These are phyloP conservation scores for Coracopsis vasa DNA, from an alignment of 2,113 vertebrate genomes.

Conservation along the genomic window DNA sequence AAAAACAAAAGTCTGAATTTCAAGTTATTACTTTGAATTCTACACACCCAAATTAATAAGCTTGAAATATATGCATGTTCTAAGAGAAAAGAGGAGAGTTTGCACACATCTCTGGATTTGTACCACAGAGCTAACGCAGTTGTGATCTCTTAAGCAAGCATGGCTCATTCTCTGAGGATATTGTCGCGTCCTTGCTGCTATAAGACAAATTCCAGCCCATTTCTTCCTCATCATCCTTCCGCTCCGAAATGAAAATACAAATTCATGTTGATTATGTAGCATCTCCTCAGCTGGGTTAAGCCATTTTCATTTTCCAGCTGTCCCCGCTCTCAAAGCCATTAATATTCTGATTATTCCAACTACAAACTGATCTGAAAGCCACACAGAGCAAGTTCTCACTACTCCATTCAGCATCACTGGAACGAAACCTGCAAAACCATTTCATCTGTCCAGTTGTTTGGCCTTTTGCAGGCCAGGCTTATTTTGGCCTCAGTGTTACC, in stretches of 20 bases:
- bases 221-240: background rate
- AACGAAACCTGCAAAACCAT: background rate
- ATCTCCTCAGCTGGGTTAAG: slow-evolving; percentile 2
- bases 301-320: background rate
- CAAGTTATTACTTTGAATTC: background rate
- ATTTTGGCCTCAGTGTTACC: accelerated
- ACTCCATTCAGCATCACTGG: background rate
- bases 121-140: slow-evolving; percentile 30
- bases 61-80: background rate
- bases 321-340: background rate
- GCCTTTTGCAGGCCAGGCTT: background rate
- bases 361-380: background rate
- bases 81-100: background rate
- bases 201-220: slow-evolving; percentile 29
- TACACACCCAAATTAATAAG: background rate
- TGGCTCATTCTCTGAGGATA: slow-evolving; percentile 17
- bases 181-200: background rate
- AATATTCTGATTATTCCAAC: background rate
- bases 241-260: slow-evolving; percentile 22
- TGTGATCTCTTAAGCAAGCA: background rate
- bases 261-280: background rate
- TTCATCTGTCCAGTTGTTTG: background rate
- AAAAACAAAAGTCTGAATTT: background rate
- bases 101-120: background rate
- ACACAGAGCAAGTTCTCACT: background rate